phyloP scores from a whole-genome alignment of 2,113 vertebrate species.

The Fulmarus glacialis region DNA sequence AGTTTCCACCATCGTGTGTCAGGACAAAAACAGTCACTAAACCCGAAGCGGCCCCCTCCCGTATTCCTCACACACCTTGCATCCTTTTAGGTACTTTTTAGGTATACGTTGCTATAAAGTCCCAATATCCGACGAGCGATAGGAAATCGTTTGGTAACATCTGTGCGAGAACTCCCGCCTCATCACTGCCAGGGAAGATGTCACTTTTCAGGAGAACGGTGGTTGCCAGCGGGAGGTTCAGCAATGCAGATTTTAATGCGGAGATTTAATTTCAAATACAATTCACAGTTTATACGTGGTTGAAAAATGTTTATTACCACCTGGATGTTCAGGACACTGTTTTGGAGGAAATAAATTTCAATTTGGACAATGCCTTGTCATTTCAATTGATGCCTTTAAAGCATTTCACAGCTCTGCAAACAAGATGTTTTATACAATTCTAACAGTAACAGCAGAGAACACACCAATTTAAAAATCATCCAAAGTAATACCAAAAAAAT shows the following conservation, averaged over 20 bases:
- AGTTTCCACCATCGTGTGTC: background rate
- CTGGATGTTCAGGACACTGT: slow-evolving; percentile 25
- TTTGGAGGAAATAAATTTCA: slow-evolving; percentile 59
- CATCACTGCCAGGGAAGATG: slow-evolving; percentile 10
- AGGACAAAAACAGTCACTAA: background rate
- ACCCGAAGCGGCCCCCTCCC: background rate
- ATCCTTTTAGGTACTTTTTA: background rate
- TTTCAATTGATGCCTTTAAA: slow-evolving; percentile 28
- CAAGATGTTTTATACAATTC: background rate
- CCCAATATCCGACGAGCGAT: background rate
- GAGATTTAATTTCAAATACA: slow-evolving; percentile 68
- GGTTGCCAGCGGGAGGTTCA: background rate
- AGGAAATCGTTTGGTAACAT: background rate
- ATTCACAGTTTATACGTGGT: slow-evolving; percentile 41
- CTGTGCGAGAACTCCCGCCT: background rate
- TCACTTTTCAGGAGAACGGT: slow-evolving; percentile 28
- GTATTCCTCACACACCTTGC: background rate
- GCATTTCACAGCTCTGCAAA: background rate
- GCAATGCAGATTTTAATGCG: slow-evolving; percentile 64
- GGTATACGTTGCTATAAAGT: background rate
- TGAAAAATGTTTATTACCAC: slow-evolving; percentile 60
- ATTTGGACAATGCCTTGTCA: slow-evolving; percentile 9
- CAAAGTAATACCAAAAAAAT: background rate
- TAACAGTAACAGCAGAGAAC: background rate
- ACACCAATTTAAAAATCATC: background rate